Percentiles rank a stretch among this genome's conserved stretches.
phyloP scores from a whole-genome alignment of 2,113 vertebrate genomes.

The Cephalopholis sonnerati region DNA sequence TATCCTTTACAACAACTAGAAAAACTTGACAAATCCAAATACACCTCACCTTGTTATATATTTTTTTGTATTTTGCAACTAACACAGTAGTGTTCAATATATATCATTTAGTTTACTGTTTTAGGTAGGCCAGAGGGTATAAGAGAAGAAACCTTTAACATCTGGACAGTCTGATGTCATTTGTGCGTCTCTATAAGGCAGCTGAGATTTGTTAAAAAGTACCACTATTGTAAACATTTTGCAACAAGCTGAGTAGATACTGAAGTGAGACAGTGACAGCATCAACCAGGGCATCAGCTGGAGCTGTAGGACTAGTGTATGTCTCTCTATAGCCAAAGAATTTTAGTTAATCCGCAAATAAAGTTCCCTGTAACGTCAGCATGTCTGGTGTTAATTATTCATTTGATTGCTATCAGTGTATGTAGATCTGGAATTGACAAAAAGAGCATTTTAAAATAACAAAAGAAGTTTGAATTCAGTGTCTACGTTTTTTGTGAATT shows the following conservation, averaged over 20 bases:
- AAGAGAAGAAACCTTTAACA: slow-evolving; percentile 37
- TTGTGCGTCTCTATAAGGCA: slow-evolving; percentile 52
- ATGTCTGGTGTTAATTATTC: background rate
- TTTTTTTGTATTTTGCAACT: slow-evolving; percentile 60
- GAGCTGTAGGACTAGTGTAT: slow-evolving; percentile 29
- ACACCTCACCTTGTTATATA: slow-evolving; percentile 53
- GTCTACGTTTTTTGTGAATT: background rate
- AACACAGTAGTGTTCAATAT: slow-evolving; percentile 59
- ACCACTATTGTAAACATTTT: slow-evolving; percentile 49
- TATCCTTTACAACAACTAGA: background rate
- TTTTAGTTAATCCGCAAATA: slow-evolving; percentile 60
- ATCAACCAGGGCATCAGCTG: slow-evolving; percentile 9
- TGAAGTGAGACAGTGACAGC: slow-evolving; percentile 13
- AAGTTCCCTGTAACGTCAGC: slow-evolving; percentile 42
- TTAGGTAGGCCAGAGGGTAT: slow-evolving; percentile 35
- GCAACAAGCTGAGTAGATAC: background rate
- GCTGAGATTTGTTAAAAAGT: slow-evolving; percentile 58
- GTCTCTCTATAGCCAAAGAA: slow-evolving; percentile 66
- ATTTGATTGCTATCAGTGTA: background rate
- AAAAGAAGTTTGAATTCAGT: background rate
- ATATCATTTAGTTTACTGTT: slow-evolving; percentile 32
- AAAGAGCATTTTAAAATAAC: background rate
- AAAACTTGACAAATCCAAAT: slow-evolving; percentile 61
- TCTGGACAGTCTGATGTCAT: slow-evolving; percentile 19
- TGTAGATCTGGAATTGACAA: background rate